These are phyloP conservation scores for Microtus pennsylvanicus DNA, from an alignment of 2,113 vertebrate genomes.

Conservation along the genomic window DNA sequence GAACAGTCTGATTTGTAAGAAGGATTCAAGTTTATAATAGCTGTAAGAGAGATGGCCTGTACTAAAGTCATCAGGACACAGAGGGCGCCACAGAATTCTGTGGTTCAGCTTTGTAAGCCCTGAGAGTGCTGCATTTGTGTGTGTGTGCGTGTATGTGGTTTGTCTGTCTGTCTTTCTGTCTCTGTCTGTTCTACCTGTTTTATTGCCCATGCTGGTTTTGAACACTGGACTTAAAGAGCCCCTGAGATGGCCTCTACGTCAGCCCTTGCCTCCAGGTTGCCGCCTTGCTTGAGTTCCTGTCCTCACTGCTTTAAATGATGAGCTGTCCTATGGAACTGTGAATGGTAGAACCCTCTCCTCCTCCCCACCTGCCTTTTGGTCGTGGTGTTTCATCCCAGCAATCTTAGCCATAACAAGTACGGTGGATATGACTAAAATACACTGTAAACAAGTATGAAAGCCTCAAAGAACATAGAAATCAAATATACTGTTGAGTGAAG, in stretches of 20 bases:
- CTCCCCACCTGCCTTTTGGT: not conserved
- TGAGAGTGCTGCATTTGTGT: not conserved
- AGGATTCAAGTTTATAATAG: constrained; percentile 6
- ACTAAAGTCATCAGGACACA: not conserved
- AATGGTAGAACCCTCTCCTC: too few relatives aligned
- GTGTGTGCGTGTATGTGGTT: not conserved
- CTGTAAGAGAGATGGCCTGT: not conserved
- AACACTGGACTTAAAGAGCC: not conserved
- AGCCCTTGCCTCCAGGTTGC: not conserved
- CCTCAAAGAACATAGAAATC: not conserved
- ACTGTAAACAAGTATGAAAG: not conserved
- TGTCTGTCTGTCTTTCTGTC: not conserved
- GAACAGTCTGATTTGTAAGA: constrained; percentile 14
- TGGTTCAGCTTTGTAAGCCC: not conserved
- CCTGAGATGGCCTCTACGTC: not conserved
- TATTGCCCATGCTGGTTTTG: not conserved
- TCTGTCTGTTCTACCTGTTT: not conserved
- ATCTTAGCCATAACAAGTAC: not conserved
- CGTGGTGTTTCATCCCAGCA: not conserved
- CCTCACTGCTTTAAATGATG: not conserved
- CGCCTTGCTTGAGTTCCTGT: not conserved
- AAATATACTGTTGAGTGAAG: not conserved
- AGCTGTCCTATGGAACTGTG: not conserved
- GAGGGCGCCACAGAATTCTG: not conserved
- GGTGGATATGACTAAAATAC: not conserved